A percentile compares a stretch with the other conserved stretches of the same genome.
Evolutionary conservation across 2,888 invertebrate species (phyloP).

Genomic region (Kryphioiulus occultus): DNA sequence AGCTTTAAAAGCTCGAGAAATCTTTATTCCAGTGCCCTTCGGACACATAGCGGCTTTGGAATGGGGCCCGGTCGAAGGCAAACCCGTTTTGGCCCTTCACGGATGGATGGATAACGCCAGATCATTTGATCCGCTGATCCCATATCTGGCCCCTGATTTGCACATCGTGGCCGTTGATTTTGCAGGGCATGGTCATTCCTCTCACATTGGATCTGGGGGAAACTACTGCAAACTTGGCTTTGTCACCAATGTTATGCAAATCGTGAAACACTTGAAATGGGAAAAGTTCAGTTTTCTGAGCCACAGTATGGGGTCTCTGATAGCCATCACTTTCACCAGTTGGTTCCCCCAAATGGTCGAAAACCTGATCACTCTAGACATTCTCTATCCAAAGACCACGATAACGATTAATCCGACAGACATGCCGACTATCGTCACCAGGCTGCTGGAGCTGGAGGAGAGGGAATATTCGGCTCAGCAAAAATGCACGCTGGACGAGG

Average conservation of each 20-base stretch:
- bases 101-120: constrained; percentile 55
- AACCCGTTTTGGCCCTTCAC: constrained; percentile 53
- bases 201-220: constrained; percentile 53
- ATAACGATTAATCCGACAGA: neutral
- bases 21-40: constrained; percentile 15
- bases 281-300: constrained; percentile 55
- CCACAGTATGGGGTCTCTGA: constrained; percentile 60
- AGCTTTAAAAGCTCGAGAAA: neutral
- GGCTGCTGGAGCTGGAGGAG: constrained; percentile 38
- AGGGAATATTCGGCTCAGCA: neutral
- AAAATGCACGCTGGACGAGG: constrained; percentile 38
- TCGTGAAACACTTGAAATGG: constrained; percentile 51
- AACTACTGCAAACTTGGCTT: constrained; percentile 49
- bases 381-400: constrained; percentile 49
- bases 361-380: constrained; percentile 57
- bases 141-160: constrained; percentile 47
- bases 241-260: constrained; percentile 45
- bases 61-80: constrained; percentile 49
- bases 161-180: constrained; percentile 54
- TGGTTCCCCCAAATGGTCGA: constrained; percentile 59
- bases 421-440: neutral
- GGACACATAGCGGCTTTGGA: constrained; percentile 47
- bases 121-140: constrained; percentile 53
- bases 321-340: constrained; percentile 60
- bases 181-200: constrained; percentile 54